phyloP scores from a whole-genome alignment of 2,888 invertebrate species.

The Drosophila mercatorum region DNA sequence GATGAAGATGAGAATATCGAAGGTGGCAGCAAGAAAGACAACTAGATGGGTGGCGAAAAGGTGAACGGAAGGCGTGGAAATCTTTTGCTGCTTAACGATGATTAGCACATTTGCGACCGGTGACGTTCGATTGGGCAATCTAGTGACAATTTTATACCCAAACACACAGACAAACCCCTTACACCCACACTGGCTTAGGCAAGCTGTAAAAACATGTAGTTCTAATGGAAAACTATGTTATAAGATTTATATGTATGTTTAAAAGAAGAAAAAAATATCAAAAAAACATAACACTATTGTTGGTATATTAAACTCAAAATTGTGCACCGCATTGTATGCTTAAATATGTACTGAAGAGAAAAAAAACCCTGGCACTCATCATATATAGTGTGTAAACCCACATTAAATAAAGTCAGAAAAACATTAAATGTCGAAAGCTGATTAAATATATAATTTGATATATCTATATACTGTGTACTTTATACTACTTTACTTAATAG shows the following conservation, averaged over 20 bases:
- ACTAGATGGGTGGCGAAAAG: constrained; percentile 16
- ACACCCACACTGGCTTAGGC: constrained; percentile 24
- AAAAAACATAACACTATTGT: constrained; percentile 7
- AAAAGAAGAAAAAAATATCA: constrained; percentile 1
- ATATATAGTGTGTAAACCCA: constrained; percentile 11
- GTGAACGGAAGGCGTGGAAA: constrained; percentile 2
- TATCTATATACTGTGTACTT: background rate
- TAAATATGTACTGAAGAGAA: constrained; percentile 13
- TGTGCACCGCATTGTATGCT: constrained; percentile 35
- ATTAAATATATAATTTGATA: constrained; percentile 29
- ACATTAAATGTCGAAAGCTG: constrained; percentile 23
- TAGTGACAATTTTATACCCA: constrained; percentile 31
- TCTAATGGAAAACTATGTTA: constrained; percentile 29
- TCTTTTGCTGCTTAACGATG: constrained; percentile 36
- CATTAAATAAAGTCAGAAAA: constrained; percentile 21
- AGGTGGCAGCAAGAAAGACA: constrained; percentile 36
- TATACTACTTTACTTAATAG: constrained; percentile 9
- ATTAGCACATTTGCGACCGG: constrained; percentile 34
- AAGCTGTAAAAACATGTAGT: constrained; percentile 51
- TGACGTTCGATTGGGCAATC: constrained; percentile 33
- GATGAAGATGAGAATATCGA: constrained; percentile 85
- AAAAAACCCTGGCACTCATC: constrained; percentile 20
- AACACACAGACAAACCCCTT: constrained; percentile 10
- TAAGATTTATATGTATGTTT: constrained; percentile 52
- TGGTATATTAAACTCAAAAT: constrained; percentile 34